Conservation (phyloP, 2,888 invertebrate genomes). For the Heliconius charithonia region DNA sequence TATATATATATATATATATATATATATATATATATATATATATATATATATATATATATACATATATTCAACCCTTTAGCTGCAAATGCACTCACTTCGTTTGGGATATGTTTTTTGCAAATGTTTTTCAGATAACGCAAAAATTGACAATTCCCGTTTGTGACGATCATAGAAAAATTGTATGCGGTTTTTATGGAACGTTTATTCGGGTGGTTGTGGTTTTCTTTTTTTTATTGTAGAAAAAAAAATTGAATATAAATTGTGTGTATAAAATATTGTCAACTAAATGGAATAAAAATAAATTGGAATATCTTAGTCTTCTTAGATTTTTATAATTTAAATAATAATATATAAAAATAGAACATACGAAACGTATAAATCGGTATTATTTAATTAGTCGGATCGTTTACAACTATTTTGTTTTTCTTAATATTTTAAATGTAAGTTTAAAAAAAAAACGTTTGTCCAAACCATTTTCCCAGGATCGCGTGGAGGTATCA, state of each 20-base stretch:
- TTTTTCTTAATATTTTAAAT: no score
- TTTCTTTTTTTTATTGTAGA: background rate
- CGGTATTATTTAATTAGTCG: background rate
- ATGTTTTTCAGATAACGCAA: conserved; percentile 12
- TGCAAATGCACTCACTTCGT: conserved; percentile 27
- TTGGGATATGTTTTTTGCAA: background rate
- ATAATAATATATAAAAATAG: background rate
- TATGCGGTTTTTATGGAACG: conserved; percentile 10
- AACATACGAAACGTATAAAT: background rate
- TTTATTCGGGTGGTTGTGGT: background rate
- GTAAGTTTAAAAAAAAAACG: no score
- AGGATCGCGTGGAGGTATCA: no score
- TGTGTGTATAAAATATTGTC: background rate
- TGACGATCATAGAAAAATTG: conserved; percentile 4
- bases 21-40: no score
- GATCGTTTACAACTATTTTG: no score
- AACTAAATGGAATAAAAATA: background rate
- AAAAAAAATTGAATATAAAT: background rate
- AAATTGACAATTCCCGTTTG: conserved; percentile 10
- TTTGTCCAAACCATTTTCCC: no score
- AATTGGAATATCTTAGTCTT: background rate
- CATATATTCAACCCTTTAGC: conserved; percentile 14
- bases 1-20: no score
- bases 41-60: no score
- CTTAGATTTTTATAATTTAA: no score